Conservation (phyloP, 2,888 invertebrate species). For the Lysandra coridon region DNA sequence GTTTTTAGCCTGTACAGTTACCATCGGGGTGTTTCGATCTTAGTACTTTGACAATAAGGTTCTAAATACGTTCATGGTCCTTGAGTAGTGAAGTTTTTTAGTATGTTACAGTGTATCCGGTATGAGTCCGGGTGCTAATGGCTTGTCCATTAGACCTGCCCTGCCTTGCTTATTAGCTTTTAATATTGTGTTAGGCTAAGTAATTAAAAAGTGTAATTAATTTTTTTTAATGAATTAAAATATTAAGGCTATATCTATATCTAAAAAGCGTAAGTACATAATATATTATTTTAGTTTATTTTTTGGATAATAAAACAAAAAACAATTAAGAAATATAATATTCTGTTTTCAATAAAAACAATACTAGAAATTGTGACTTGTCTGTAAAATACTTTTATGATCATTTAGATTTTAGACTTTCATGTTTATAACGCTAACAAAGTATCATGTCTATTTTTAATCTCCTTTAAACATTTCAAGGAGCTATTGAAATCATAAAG, state of each 20-base stretch:
- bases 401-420: neutral
- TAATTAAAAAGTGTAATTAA: too few relatives aligned
- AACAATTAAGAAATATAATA: too few relatives aligned
- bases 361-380: too few relatives aligned
- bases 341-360: too few relatives aligned
- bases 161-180: constrained; percentile 11
- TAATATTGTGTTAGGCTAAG: neutral
- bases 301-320: too few relatives aligned
- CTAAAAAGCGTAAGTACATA: too few relatives aligned
- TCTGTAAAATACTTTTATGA: too few relatives aligned
- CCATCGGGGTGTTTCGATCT: neutral
- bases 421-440: neutral
- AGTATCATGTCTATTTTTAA: neutral
- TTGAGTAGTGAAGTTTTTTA: neutral
- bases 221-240: too few relatives aligned
- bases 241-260: too few relatives aligned
- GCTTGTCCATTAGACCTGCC: neutral
- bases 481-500: neutral
- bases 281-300: too few relatives aligned
- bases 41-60: neutral
- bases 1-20: neutral
- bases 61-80: neutral
- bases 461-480: constrained; percentile 5
- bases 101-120: neutral
- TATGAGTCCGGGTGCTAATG: neutral